A percentile compares a stretch with the other conserved stretches of the same genome.
phyloP scores from a whole-genome alignment of 1,140 invertebrate species.

The Magallana angulata region DNA sequence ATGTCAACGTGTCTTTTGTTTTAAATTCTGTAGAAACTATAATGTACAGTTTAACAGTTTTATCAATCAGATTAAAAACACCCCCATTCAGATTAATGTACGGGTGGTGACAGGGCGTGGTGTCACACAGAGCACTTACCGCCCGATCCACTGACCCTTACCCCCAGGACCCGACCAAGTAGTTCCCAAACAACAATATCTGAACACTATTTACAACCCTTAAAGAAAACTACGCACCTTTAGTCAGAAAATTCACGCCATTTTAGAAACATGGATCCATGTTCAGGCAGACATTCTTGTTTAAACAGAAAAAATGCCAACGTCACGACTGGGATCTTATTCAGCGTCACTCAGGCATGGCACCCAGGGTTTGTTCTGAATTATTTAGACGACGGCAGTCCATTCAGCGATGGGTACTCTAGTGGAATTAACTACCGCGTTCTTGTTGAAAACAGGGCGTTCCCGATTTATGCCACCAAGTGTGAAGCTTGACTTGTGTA shows the following conservation, averaged over 20 bases:
- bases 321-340: not conserved
- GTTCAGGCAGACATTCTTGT: constrained; percentile 11
- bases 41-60: no score
- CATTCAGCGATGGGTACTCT: constrained; percentile 4
- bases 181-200: not conserved
- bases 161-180: no score
- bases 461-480: not conserved
- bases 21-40: no score
- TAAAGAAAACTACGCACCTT: not conserved
- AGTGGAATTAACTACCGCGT: not conserved
- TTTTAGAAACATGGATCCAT: not conserved
- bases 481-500: not conserved
- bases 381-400: constrained; percentile 4
- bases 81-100: no score
- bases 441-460: not conserved
- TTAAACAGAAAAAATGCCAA: constrained; percentile 14
- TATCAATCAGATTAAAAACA: no score
- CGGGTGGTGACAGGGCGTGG: not conserved
- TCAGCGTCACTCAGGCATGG: not conserved
- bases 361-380: not conserved
- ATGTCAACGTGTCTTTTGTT: no score
- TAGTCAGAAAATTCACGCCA: not conserved
- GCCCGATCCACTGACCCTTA: not conserved
- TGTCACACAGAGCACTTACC: not conserved
- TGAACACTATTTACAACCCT: not conserved